Evolutionary conservation across 2,888 invertebrate genomes (phyloP).

Genomic region (Chrysotoxum bicinctum): DNA sequence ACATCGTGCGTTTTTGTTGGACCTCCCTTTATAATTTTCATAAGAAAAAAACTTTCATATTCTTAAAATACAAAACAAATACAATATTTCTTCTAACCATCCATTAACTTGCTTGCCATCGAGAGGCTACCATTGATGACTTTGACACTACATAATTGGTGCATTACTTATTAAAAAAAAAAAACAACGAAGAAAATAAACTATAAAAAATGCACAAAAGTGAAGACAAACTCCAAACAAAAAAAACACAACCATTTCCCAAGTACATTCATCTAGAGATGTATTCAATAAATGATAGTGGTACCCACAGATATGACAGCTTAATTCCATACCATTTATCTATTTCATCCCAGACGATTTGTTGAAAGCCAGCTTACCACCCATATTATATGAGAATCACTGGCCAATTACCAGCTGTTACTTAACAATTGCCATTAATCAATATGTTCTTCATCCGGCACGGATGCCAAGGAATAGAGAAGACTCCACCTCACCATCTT

Average conservation of each 20-base stretch:
- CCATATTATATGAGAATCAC: slow-evolving; percentile 53
- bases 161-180: no score
- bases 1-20: no score
- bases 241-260: background rate
- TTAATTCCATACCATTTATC: slow-evolving; percentile 51
- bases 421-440: slow-evolving; percentile 64
- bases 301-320: slow-evolving; percentile 33
- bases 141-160: no score
- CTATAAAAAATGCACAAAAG: no score
- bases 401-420: slow-evolving; percentile 67
- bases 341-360: slow-evolving; percentile 39
- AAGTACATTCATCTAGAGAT: background rate
- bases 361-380: slow-evolving; percentile 51
- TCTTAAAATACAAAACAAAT: no score
- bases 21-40: no score
- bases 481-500: slow-evolving; percentile 13
- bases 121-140: no score
- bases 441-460: slow-evolving; percentile 29
- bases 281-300: slow-evolving; percentile 21
- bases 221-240: background rate
- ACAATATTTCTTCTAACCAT: no score
- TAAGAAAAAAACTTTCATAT: no score
- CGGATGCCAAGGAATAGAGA: slow-evolving; percentile 7
- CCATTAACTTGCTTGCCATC: no score
- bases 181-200: no score